Percentiles rank a stretch among this genome's conserved stretches.
Conservation (phyloP, 2,888 invertebrate genomes). For the Euplexia lucipara region DNA sequence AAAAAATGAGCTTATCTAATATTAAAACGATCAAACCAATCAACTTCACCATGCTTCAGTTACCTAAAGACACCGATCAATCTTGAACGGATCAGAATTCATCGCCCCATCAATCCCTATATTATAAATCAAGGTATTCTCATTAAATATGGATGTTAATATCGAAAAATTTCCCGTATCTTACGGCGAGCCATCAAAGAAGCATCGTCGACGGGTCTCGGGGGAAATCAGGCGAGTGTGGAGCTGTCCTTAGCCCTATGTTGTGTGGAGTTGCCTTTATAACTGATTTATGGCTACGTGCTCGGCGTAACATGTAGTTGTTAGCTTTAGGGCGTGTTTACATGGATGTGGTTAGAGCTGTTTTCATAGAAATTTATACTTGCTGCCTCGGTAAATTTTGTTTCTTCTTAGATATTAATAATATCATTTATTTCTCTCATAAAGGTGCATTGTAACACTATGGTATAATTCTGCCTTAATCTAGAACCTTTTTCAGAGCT, state of each 20-base stretch:
- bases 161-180: conserved; percentile 57
- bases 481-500: too few relatives aligned
- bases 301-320: conserved; percentile 25
- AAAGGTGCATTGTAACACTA: too few relatives aligned
- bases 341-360: conserved; percentile 5
- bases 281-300: conserved; percentile 60
- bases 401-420: too few relatives aligned
- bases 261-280: conserved; percentile 53
- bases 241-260: conserved; percentile 50
- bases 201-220: conserved; percentile 44
- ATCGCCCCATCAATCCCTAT: conserved; percentile 20
- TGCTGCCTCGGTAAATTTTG: too few relatives aligned
- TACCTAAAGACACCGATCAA: conserved; percentile 15
- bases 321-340: conserved; percentile 27
- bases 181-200: conserved; percentile 55
- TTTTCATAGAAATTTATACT: conserved; percentile 2
- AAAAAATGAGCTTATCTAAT: neutral
- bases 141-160: conserved; percentile 61
- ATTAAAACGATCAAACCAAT: conserved; percentile 11
- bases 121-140: conserved; percentile 50
- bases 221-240: conserved; percentile 68
- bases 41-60: neutral
- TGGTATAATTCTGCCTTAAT: too few relatives aligned
- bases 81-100: conserved; percentile 21
- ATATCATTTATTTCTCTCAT: too few relatives aligned